These are phyloP conservation scores for Apamea sordens DNA, from an alignment of 2,888 invertebrate genomes.

Conservation along the genomic window DNA sequence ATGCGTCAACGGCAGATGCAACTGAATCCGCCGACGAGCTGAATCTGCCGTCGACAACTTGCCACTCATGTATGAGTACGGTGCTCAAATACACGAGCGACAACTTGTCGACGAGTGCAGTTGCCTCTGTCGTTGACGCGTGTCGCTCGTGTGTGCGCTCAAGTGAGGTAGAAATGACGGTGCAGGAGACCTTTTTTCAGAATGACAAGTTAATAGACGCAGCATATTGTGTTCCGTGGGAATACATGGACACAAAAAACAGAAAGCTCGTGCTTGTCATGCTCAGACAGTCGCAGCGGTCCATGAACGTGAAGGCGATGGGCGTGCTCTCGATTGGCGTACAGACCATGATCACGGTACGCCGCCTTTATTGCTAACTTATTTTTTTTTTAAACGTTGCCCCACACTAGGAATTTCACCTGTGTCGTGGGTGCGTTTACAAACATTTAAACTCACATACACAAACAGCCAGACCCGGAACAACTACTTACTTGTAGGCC, in stretches of 20 bases:
- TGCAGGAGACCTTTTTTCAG: slow-evolving; percentile 50
- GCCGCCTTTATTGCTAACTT: neutral
- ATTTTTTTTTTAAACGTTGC: too few species aligned
- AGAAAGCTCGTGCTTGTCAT: slow-evolving; percentile 64
- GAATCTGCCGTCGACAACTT: too few species aligned
- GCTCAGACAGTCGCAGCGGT: slow-evolving; percentile 66
- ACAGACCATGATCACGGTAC: slow-evolving; percentile 40
- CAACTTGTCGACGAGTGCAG: neutral
- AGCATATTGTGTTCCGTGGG: slow-evolving; percentile 74
- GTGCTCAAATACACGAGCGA: neutral
- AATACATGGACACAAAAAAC: slow-evolving; percentile 69
- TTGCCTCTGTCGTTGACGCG: neutral
- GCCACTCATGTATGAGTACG: neutral
- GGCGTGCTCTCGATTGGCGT: slow-evolving; percentile 29
- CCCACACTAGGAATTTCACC: too few species aligned
- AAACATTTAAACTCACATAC: too few species aligned
- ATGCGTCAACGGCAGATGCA: too few species aligned
- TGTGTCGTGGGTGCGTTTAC: too few species aligned
- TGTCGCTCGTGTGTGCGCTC: neutral
- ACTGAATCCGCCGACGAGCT: too few species aligned
- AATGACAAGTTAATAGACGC: slow-evolving; percentile 68
- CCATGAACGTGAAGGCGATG: slow-evolving; percentile 69
- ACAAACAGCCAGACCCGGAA: too few species aligned
- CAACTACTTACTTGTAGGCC: too few species aligned
- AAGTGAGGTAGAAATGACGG: too few species aligned